Evolutionary conservation across 2,797 vertebrate species (phyloP).

Genomic region (Anguilla obscura): DNA sequence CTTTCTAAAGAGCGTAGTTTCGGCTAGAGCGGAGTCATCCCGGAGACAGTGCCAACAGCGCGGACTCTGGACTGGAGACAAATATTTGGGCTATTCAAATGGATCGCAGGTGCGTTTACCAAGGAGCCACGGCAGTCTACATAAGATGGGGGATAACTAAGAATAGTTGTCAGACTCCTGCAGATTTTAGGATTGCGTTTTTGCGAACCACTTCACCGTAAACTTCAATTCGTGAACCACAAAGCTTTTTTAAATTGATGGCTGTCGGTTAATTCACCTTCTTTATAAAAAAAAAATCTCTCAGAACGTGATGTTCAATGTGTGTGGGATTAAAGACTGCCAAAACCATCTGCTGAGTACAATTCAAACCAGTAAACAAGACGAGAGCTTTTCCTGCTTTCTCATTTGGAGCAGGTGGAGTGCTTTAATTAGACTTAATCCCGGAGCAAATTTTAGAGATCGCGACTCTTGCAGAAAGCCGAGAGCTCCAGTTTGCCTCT

Average conservation of each 20-base stretch:
- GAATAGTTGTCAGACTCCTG: background rate
- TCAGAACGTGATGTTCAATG: background rate
- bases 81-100: background rate
- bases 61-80: background rate
- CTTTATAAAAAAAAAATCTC: background rate
- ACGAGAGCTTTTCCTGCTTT: slow-evolving; percentile 43
- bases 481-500: background rate
- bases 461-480: slow-evolving; percentile 6
- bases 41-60: background rate
- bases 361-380: slow-evolving; percentile 38
- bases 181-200: background rate
- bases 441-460: slow-evolving; percentile 21
- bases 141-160: background rate
- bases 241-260: background rate
- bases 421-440: slow-evolving; percentile 50
- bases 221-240: background rate
- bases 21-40: background rate
- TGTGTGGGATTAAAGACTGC: slow-evolving; percentile 34
- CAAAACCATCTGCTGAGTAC: slow-evolving; percentile 46
- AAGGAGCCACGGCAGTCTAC: background rate
- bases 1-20: background rate
- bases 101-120: background rate
- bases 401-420: slow-evolving; percentile 42
- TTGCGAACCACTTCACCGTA: background rate
- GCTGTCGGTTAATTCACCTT: background rate